Evolutionary conservation across 2,113 vertebrate species (phyloP).

Genomic region (Sinocyclocheilus maitianheensis): DNA sequence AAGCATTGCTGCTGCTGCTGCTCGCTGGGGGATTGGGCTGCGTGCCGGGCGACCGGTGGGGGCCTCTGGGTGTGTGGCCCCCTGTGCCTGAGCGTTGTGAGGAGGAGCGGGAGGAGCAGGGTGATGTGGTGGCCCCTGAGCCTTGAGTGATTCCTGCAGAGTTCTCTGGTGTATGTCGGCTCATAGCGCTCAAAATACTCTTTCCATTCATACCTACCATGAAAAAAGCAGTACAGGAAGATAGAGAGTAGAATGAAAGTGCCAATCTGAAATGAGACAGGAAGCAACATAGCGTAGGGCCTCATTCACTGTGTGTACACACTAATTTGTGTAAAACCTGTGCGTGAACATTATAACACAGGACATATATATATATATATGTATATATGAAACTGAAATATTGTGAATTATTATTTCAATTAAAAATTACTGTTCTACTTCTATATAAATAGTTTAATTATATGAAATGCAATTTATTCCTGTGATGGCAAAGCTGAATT

Average conservation of each 20-base stretch:
- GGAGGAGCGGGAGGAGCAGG: constrained; percentile 81
- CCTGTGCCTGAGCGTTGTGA: constrained; percentile 78
- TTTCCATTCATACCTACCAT: constrained; percentile 80
- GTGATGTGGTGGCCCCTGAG: constrained; percentile 68
- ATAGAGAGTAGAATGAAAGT: background rate
- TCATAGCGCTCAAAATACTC: constrained; percentile 74
- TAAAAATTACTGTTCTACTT: too few relatives aligned
- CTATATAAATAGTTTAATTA: too few relatives aligned
- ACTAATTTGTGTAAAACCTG: too few relatives aligned
- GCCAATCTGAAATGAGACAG: too few relatives aligned
- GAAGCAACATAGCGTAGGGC: too few relatives aligned
- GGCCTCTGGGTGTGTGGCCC: constrained; percentile 64
- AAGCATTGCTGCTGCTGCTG: constrained; percentile 67
- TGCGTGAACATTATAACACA: too few relatives aligned
- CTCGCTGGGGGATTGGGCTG: constrained; percentile 59
- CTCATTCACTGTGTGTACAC: too few relatives aligned
- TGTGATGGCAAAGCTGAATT: too few relatives aligned
- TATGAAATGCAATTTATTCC: too few relatives aligned
- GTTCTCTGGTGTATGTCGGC: constrained; percentile 73
- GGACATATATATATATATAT: too few relatives aligned
- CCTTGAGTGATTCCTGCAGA: constrained; percentile 60
- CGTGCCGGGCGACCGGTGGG: constrained; percentile 67
- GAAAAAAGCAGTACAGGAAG: background rate
- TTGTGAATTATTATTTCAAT: too few relatives aligned
- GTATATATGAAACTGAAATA: too few relatives aligned